Conservation (phyloP, 2,888 invertebrate species). For the Argyra leucocephala region DNA sequence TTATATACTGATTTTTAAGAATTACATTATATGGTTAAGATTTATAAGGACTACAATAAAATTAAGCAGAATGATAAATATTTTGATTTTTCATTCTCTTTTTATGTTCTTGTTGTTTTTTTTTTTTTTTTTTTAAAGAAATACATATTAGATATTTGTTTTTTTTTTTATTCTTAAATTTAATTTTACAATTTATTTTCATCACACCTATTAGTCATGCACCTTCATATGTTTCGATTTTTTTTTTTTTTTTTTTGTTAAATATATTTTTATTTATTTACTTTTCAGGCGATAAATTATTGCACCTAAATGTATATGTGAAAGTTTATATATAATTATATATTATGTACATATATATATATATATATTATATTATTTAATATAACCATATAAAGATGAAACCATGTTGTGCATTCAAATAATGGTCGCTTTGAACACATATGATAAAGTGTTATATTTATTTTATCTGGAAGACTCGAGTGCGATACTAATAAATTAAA, state of each 20-base stretch:
- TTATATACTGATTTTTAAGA: conserved; percentile 1
- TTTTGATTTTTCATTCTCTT: background rate
- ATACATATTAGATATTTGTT: background rate
- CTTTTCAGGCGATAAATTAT: background rate
- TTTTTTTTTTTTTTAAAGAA: background rate
- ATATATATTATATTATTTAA: background rate
- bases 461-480: background rate
- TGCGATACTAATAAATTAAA: conserved; percentile 3
- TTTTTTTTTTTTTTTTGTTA: background rate
- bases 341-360: background rate
- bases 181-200: background rate
- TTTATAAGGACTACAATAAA: background rate
- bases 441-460: background rate
- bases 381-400: background rate
- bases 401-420: background rate
- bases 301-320: background rate
- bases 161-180: background rate
- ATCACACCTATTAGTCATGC: conserved; percentile 4
- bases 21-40: background rate
- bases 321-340: background rate
- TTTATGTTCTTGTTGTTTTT: background rate
- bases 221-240: background rate
- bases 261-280: conserved; percentile 1
- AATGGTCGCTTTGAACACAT: background rate
- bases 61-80: background rate